These are phyloP conservation scores for Pseudochaenichthys georgianus DNA, from an alignment of 2,797 vertebrate species.

Conservation along the genomic window DNA sequence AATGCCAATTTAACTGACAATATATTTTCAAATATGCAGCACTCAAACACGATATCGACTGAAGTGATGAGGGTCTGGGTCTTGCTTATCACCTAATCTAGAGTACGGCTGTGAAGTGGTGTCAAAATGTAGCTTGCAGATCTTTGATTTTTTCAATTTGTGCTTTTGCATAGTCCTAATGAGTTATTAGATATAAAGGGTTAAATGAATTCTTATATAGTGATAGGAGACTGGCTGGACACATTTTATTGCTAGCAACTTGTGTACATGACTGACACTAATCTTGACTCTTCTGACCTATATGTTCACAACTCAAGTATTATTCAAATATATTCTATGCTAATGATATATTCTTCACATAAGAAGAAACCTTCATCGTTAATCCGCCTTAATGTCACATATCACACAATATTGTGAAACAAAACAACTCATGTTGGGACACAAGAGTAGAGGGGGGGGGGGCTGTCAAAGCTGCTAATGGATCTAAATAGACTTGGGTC, in stretches of 20 bases:
- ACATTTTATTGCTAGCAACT: background rate
- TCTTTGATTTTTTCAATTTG: background rate
- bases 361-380: background rate
- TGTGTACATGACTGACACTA: background rate
- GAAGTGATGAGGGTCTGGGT: background rate
- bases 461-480: background rate
- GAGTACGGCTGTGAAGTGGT: background rate
- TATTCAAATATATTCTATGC: background rate
- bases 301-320: background rate
- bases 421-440: background rate
- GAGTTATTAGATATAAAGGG: no score
- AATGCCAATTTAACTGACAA: background rate
- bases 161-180: no score
- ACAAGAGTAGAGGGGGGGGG: background rate
- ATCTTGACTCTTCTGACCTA: no score
- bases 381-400: background rate
- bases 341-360: background rate
- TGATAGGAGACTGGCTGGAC: background rate
- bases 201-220: background rate
- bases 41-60: background rate
- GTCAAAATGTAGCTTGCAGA: background rate
- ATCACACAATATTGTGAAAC: background rate
- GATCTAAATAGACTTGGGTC: slow-evolving; percentile 4
- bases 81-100: background rate
- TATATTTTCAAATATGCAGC: background rate